These are phyloP conservation scores for Chloropsis cyanopogon DNA, from an alignment of 2,113 vertebrate genomes.

Conservation along the genomic window DNA sequence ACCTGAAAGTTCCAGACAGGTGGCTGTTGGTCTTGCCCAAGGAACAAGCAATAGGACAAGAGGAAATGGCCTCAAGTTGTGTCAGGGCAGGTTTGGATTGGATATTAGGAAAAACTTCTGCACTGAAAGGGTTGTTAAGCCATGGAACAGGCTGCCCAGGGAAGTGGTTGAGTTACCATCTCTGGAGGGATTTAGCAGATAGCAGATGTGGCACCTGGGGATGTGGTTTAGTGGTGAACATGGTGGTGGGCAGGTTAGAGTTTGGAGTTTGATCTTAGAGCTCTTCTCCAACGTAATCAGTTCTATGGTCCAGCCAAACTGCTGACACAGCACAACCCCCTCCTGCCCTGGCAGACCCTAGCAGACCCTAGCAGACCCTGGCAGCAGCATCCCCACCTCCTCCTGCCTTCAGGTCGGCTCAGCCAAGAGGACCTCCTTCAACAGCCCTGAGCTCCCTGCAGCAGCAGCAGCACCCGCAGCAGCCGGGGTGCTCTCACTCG, in stretches of 20 bases:
- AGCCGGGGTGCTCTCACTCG: fast-evolving
- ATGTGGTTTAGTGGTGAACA: background rate
- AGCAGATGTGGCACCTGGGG: background rate
- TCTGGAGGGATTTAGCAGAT: background rate
- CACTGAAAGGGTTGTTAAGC: background rate
- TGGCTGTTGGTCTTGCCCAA: background rate
- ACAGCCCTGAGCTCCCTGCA: background rate
- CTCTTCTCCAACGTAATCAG: background rate
- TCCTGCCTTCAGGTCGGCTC: fast-evolving
- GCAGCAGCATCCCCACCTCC: background rate
- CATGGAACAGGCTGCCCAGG: background rate
- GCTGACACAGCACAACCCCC: background rate
- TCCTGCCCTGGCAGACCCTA: background rate
- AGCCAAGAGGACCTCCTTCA: background rate
- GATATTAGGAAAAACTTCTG: background rate
- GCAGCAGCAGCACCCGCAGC: background rate
- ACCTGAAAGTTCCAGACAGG: background rate
- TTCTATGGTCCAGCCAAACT: fast-evolving
- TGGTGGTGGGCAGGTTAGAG: background rate
- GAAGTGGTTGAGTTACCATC: background rate
- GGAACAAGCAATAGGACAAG: background rate
- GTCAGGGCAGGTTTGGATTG: background rate
- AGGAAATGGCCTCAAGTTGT: background rate
- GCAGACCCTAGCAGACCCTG: too few species aligned
- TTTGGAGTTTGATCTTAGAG: background rate